phyloP scores from a whole-genome alignment of 1,140 invertebrate species.

The Manduca sexta region DNA sequence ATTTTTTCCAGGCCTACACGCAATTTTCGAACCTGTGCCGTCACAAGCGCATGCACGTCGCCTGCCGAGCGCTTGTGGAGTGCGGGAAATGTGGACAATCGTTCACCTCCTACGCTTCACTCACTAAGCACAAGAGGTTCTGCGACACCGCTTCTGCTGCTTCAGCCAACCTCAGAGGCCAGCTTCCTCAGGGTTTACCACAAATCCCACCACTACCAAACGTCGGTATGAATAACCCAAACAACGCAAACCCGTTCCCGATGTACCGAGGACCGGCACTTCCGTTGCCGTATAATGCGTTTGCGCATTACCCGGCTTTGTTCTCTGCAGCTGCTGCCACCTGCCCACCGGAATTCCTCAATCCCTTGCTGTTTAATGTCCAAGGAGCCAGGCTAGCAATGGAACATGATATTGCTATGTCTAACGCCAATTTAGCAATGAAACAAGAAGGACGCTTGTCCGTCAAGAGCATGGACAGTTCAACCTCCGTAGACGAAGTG shows the following conservation, averaged over 20 bases:
- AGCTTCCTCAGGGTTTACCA: slow-evolving; percentile 64
- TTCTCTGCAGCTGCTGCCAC: slow-evolving; percentile 69
- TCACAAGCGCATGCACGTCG: slow-evolving; percentile 98
- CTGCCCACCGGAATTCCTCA: slow-evolving; percentile 70
- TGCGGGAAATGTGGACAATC: slow-evolving; percentile 94
- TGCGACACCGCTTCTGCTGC: slow-evolving; percentile 79
- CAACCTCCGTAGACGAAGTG: slow-evolving; percentile 48
- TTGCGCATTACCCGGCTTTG: slow-evolving; percentile 76
- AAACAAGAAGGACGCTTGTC: slow-evolving; percentile 60
- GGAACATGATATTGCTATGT: slow-evolving; percentile 59
- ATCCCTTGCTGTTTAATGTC: slow-evolving; percentile 73
- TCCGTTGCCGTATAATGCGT: slow-evolving; percentile 77
- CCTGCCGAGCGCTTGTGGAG: slow-evolving; percentile 90
- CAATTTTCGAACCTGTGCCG: slow-evolving; percentile 99
- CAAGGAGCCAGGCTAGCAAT: slow-evolving; percentile 61
- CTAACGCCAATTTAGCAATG: slow-evolving; percentile 50
- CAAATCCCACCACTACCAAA: slow-evolving; percentile 67
- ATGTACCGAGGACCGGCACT: slow-evolving; percentile 76
- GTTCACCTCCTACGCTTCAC: slow-evolving; percentile 90
- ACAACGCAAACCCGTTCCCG: slow-evolving; percentile 78
- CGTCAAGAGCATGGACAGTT: slow-evolving; percentile 61
- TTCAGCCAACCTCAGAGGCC: slow-evolving; percentile 61
- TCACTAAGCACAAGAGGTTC: slow-evolving; percentile 89
- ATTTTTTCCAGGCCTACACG: slow-evolving; percentile 93
- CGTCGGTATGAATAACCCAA: slow-evolving; percentile 70